Conservation (phyloP, 2,888 invertebrate genomes). For the Aproaerema taeniolella region DNA sequence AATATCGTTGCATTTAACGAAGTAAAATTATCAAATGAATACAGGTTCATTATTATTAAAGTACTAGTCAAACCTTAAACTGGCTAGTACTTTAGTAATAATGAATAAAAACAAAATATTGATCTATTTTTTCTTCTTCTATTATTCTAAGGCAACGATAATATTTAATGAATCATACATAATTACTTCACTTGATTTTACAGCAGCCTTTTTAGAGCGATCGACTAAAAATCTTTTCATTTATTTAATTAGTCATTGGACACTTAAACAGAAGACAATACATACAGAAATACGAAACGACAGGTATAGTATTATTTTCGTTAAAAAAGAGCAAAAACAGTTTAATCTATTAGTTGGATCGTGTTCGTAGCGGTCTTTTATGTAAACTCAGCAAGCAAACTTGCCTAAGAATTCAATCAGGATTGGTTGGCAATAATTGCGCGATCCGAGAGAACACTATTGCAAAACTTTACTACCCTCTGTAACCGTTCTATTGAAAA, state of each 20-base stretch:
- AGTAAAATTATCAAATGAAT: neutral
- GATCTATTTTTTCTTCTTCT: too few relatives aligned
- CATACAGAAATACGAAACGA: slow-evolving; percentile 15
- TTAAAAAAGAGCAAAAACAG: slow-evolving; percentile 40
- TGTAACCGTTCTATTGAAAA: slow-evolving; percentile 68
- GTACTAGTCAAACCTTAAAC: too few relatives aligned
- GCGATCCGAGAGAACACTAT: slow-evolving; percentile 57
- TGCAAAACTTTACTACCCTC: slow-evolving; percentile 64
- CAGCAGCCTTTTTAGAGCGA: neutral
- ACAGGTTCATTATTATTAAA: too few relatives aligned
- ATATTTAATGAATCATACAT: slow-evolving; percentile 29
- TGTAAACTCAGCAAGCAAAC: slow-evolving; percentile 61
- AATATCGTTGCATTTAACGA: neutral
- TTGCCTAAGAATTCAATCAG: slow-evolving; percentile 72
- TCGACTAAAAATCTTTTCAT: too few relatives aligned
- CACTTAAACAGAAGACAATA: too few relatives aligned
- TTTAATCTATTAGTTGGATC: too few relatives aligned
- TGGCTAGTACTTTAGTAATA: too few relatives aligned
- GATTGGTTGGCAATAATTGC: slow-evolving; percentile 67
- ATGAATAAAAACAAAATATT: too few relatives aligned
- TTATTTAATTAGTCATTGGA: too few relatives aligned
- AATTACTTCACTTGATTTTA: slow-evolving; percentile 20
- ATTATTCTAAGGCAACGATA: too few relatives aligned
- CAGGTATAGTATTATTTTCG: slow-evolving; percentile 30
- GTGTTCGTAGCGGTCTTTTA: slow-evolving; percentile 53